Evolutionary conservation across 2,113 vertebrate species (phyloP), one percentile per base, ranked within the genome.

Genomic region (Verasper variegatus): DNA sequence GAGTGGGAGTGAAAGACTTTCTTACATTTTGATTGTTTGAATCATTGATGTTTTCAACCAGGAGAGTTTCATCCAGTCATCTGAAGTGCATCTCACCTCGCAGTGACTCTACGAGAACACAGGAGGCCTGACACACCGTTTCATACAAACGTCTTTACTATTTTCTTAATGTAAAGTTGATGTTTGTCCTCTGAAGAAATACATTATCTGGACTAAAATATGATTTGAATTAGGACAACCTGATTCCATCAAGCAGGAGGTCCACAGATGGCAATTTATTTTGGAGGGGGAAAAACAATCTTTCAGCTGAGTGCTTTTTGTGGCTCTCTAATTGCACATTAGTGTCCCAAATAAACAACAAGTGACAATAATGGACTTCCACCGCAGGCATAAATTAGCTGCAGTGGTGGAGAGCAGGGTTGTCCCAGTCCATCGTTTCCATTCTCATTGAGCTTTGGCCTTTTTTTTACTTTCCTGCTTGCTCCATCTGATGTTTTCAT

Each of bases 321-420:
- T 78, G 58, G 45, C 71, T 80, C 67, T 83, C 52, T 72, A 79
- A 78, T 84, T 88, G 37, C 74, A 83, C 82, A 89, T 86, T 84
- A 81, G 65, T 74, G 81, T 64, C 74, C 81, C 56, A 77, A 90
- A 86, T 86, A 85, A 88, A 81, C 76, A 74, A 75, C 40, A 78
- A 82, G 70, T 63, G 76, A 80, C 77, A 81, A 83, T 87, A 85
- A 86, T 83, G 75, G 77, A 76, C 65, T 59, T 76, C 24, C 47
- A 70, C 81, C 60, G 51, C 76, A 31, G 79, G 81, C 68, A 12
- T 65, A 59, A 79, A 89, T 82, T 78, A 88, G 75, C 81, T 75
- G 72, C 61, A 7, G 4, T n/a, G 21, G 24, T 64, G 62, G 37
- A 65, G 70, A 72, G 65, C 65, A 47, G 54, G 67, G 59, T 59